phyloP scores from a whole-genome alignment of 2,113 vertebrate species.

The Machaerirhynchus nigripectus region DNA sequence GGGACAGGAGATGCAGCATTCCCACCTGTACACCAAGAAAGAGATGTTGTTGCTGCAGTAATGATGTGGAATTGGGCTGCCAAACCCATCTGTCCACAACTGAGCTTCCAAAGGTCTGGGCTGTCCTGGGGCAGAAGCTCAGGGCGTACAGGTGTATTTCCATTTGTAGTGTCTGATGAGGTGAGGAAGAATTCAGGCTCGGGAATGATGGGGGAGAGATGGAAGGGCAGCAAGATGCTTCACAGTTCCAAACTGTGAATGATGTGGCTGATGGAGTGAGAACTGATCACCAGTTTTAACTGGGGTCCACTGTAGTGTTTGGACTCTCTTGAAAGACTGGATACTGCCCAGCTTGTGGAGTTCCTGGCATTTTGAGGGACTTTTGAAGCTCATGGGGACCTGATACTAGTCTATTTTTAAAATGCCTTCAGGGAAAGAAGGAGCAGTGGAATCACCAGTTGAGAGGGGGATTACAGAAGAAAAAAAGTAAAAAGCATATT shows the following conservation, averaged over 20 bases:
- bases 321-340: not conserved
- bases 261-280: not conserved
- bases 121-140: not conserved
- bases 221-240: not conserved
- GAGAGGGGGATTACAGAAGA: not conserved
- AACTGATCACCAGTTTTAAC: not conserved
- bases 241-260: not conserved
- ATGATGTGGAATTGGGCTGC: not conserved
- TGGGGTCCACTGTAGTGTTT: fast-evolving
- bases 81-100: too few species aligned
- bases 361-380: not conserved
- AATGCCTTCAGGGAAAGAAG: not conserved
- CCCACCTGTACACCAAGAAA: not conserved
- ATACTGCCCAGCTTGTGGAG: not conserved
- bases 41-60: not conserved
- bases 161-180: not conserved
- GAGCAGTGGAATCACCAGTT: not conserved
- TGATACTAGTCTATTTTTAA: not conserved
- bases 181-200: not conserved
- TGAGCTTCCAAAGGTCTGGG: not conserved
- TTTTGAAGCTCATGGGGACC: not conserved
- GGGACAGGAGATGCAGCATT: not conserved
- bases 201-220: not conserved
- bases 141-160: not conserved
- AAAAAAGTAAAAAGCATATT: not conserved